Percentiles rank a stretch among this genome's conserved stretches.
Evolutionary conservation across 2,888 invertebrate genomes (phyloP).

Genomic region (Chrysotoxum bicinctum): DNA sequence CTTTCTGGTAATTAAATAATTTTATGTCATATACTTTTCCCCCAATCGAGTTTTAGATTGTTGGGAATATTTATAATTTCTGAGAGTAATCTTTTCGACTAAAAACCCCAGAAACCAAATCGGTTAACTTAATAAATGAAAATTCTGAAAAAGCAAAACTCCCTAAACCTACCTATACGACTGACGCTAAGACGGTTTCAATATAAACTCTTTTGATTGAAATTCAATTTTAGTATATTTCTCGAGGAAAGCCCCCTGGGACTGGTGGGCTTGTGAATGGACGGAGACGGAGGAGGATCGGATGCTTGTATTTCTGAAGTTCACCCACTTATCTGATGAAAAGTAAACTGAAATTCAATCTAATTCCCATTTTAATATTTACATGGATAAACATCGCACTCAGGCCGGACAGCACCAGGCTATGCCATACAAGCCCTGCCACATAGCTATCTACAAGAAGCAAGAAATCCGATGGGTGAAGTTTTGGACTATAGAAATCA

Average conservation of each 20-base stretch:
- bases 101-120: constrained; percentile 20
- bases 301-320: background rate
- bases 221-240: constrained; percentile 57
- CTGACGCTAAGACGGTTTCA: constrained; percentile 47
- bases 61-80: constrained; percentile 32
- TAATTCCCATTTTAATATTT: constrained; percentile 73
- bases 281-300: background rate
- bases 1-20: constrained; percentile 66
- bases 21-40: constrained; percentile 61
- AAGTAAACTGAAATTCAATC: constrained; percentile 72
- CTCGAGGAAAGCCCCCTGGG: constrained; percentile 14
- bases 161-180: no score
- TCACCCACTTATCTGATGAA: constrained; percentile 68
- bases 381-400: constrained; percentile 68
- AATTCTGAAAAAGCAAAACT: background rate
- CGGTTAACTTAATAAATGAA: constrained; percentile 51
- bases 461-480: constrained; percentile 33
- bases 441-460: background rate
- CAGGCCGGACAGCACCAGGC: background rate
- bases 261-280: background rate
- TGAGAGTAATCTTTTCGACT: background rate
- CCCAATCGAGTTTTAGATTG: constrained; percentile 17
- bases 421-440: background rate
- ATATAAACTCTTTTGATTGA: constrained; percentile 64
- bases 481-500: constrained; percentile 61